These are phyloP conservation scores for Lasioglossum calceatum DNA, from an alignment of 2,888 invertebrate genomes.

Conservation along the genomic window DNA sequence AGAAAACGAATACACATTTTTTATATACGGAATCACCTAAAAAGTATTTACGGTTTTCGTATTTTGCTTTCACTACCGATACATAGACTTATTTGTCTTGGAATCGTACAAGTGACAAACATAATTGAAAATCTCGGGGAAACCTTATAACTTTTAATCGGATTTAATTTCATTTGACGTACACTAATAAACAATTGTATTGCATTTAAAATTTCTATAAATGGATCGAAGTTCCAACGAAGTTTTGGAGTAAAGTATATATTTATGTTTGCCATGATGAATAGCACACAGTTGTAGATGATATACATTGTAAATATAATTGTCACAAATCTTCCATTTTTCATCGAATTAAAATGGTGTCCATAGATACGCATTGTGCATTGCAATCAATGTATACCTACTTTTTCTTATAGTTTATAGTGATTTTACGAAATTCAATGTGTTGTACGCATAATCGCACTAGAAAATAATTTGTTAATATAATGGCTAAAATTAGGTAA, in stretches of 20 bases:
- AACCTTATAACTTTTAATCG: conserved; percentile 22
- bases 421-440: conserved; percentile 32
- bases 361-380: conserved; percentile 26
- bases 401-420: conserved; percentile 20
- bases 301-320: conserved; percentile 54
- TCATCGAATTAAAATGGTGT: conserved; percentile 28
- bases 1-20: conserved; percentile 42
- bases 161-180: conserved; percentile 41
- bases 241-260: conserved; percentile 24
- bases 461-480: conserved; percentile 50
- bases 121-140: conserved; percentile 35
- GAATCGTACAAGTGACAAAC: conserved; percentile 18
- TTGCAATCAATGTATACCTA: conserved; percentile 34
- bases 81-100: conserved; percentile 38
- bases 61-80: conserved; percentile 37
- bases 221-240: conserved; percentile 30
- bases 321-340: conserved; percentile 36
- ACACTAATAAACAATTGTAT: conserved; percentile 29
- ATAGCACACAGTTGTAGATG: conserved; percentile 29
- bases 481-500: conserved; percentile 61
- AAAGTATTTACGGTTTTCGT: conserved; percentile 39
- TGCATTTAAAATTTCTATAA: conserved; percentile 18
- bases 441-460: conserved; percentile 30
- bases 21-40: conserved; percentile 32
- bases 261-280: conserved; percentile 37